Conservation (phyloP, 2,797 vertebrate genomes). For the Ambastaia sidthimunki region DNA sequence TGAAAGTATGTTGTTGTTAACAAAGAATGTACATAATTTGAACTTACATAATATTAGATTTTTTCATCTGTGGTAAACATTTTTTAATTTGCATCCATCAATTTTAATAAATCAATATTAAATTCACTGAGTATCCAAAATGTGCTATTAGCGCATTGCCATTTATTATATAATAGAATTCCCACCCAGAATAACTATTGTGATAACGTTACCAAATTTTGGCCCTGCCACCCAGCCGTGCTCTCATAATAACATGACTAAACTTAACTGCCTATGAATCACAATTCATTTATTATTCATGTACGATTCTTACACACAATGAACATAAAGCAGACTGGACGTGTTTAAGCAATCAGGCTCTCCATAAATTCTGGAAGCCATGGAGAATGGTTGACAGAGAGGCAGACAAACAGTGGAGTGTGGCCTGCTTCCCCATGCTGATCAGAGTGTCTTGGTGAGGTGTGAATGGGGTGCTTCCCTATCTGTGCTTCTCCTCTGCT, state of each 20-base stretch:
- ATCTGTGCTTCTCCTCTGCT: slow-evolving; percentile 64
- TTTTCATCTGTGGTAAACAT: too few relatives aligned
- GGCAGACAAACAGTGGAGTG: slow-evolving; percentile 21
- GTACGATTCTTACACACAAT: not conserved
- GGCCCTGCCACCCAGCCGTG: too few relatives aligned
- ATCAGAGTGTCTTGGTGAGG: slow-evolving; percentile 47
- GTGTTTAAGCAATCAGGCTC: slow-evolving; percentile 13
- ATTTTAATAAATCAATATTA: too few relatives aligned
- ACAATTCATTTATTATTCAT: not conserved
- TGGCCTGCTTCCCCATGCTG: slow-evolving; percentile 54
- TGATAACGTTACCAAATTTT: not conserved
- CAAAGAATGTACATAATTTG: too few relatives aligned
- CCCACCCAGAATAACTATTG: not conserved
- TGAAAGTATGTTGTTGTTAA: too few relatives aligned
- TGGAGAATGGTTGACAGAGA: slow-evolving; percentile 32
- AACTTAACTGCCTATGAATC: not conserved
- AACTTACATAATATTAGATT: too few relatives aligned
- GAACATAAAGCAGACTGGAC: not conserved
- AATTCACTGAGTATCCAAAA: too few relatives aligned
- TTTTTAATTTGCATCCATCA: too few relatives aligned
- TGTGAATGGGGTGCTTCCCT: slow-evolving; percentile 62
- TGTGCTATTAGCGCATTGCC: too few relatives aligned
- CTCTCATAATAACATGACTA: not conserved
- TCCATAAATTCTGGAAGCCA: slow-evolving; percentile 11
- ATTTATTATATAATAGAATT: not conserved